Conservation (phyloP, 1,140 invertebrate species). For the Drosophila chauvacae region DNA sequence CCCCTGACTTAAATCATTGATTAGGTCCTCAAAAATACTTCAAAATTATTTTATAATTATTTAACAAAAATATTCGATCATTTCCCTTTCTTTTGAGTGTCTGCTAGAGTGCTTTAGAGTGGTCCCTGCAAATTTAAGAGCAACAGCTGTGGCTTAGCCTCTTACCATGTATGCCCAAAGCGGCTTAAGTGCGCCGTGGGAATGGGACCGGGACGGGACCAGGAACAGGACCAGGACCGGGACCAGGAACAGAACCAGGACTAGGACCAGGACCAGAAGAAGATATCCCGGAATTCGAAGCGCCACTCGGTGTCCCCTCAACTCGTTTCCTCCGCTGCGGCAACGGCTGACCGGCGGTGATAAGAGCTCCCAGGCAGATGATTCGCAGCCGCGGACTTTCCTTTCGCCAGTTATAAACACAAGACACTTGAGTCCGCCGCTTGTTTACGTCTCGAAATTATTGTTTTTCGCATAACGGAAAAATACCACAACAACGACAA, state of each 20-base stretch:
- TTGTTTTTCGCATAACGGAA: constrained; percentile 2
- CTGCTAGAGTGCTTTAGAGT: neutral
- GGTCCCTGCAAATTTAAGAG: constrained; percentile 7
- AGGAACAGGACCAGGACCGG: neutral
- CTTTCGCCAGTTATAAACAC: constrained; percentile 27
- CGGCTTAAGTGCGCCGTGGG: constrained; percentile 28
- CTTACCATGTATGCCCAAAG: constrained; percentile 45
- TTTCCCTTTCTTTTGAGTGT: neutral
- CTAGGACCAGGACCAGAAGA: neutral
- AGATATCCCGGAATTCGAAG: constrained; percentile 2
- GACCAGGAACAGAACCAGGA: neutral
- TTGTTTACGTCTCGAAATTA: constrained; percentile 33
- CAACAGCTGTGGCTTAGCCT: constrained; percentile 45
- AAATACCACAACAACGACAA: neutral
- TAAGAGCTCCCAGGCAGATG: constrained; percentile 26
- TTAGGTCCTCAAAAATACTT: too few species aligned
- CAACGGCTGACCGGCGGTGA: constrained; percentile 16
- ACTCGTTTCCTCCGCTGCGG: neutral
- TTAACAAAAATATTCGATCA: neutral
- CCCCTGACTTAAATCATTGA: too few species aligned
- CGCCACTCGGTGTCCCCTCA: constrained; percentile 5
- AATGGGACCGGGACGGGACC: neutral
- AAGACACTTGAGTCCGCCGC: constrained; percentile 19
- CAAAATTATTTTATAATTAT: neutral
- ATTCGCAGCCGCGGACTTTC: neutral